Base-by-base conservation (phyloP, 2,797 vertebrate genomes). In the Nyctalus aviator region DNA sequence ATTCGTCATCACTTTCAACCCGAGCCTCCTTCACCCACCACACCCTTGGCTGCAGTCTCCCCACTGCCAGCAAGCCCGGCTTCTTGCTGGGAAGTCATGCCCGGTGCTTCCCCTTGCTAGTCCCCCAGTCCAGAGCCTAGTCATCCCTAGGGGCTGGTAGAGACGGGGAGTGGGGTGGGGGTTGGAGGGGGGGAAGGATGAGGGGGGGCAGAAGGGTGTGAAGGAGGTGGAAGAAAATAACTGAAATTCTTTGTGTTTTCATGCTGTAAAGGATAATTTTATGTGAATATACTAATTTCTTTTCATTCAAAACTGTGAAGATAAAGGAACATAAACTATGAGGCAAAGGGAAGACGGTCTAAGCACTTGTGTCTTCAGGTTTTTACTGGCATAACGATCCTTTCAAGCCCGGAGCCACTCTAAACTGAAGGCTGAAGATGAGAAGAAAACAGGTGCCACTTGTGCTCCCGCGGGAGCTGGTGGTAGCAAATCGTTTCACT, bases 341-440 rank as follows among this genome's bases (percentile, higher is more conserved):
- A 88, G 86, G 41, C 23, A 44, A 94, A 88, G 90, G 69, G 50
- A 75, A 84, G 92, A 11, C 94, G 89, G 92, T 96, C 85, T 82
- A 89, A 89, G 82, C 93, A 50, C 92, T 96, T 96, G 84, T 97
- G 93, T 88, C 94, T 96, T 97, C 92, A 94, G 91, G 96, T 93
- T 95, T 97, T 96, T 93, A 95, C 71, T 95, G 72, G 30, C 89
- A 95, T 71, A 96, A 97, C 50, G 94, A 91, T 32, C 84, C 85
- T 92, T 53, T 97, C 88, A 92, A 93, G 78, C 53, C 89, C 95
- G 84, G 85, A 79, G 79, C 94, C 96, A 96, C 78, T 97, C 82
- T 97, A 96, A 95, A 97, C 85, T 11, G 71, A 97, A 97, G 96
- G 97, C 97, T 97, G 96, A 97, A 97, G 94, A 69, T 11, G 69